Evolutionary conservation across 2,888 invertebrate species (phyloP), one percentile per base, ranked within the genome.

Genomic region (Priocnemis perturbator): DNA sequence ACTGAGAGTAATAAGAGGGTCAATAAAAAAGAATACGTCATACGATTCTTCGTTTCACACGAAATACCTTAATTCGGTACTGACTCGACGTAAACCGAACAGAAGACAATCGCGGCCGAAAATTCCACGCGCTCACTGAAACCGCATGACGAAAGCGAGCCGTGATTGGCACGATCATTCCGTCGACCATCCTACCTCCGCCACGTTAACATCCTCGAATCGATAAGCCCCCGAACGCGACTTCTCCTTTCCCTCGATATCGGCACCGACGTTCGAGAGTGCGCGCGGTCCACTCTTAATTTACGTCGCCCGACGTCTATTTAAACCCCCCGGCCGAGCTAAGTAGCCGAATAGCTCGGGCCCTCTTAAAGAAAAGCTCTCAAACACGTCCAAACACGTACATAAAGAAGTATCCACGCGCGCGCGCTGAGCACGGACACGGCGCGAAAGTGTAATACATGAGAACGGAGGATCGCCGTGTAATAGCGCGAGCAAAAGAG

Each of bases 211-310:
- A 20, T 57, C 55, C 56, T 55, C 67, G 57, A 68, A 68, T 70
- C 70, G 60, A 68, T 68, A 69, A 66, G 53, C 58, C 47, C 26
- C 26, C 57, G 14, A n/a, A 1, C 14, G 30, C 30, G 37, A 26
- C 14, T 11, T 14, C 14, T 23, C 14, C 17, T 64, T 14, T 57
- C 57, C 56, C 11, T n/a, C n/a, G 50, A 9, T 47, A n/a, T n/a
- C n/a, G n/a, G n/a, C n/a, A n/a, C n/a, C 50, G 58, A 23, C 57
- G 37, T 26, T 5, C 26, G n/a, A 26, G 26, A 26, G 26, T 26
- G 26, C 74, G 71, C 53, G 60, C 59, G 68, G 69, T 69, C 73
- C 68, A 63, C 67, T 71, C 73, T 77, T 77, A 74, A 80, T 80
- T 80, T 61, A 67, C 72, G 63, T 75, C 68, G 67, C 37, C 59